These are phyloP conservation scores for Amphiprion ocellaris DNA, from an alignment of 2,113 vertebrate genomes.

Conservation along the genomic window DNA sequence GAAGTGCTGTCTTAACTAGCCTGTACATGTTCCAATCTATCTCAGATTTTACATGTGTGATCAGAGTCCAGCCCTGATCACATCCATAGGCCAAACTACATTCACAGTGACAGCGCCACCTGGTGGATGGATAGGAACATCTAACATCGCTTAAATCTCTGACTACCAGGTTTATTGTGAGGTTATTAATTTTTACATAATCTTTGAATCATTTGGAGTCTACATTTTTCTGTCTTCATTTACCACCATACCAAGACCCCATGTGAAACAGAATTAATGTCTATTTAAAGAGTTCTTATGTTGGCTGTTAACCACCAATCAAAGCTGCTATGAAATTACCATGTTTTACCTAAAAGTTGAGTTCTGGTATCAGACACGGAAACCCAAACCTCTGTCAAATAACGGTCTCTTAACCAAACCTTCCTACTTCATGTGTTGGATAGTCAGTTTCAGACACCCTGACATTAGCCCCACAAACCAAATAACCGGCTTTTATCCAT, in stretches of 20 bases:
- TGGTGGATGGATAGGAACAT: too few species aligned
- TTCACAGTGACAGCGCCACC: too few species aligned
- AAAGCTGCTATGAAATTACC: neutral
- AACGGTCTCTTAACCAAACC: neutral
- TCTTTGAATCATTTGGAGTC: too few species aligned
- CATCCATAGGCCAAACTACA: too few species aligned
- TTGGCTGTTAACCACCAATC: neutral
- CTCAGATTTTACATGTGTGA: too few species aligned
- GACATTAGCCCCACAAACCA: neutral
- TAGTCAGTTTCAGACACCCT: neutral
- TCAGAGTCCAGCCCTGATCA: too few species aligned
- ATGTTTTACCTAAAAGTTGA: neutral
- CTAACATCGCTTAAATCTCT: too few species aligned
- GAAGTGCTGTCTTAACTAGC: too few species aligned
- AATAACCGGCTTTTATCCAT: conserved; percentile 16
- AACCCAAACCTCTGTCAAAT: neutral
- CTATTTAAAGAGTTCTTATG: neutral
- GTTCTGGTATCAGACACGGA: neutral
- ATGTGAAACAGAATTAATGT: neutral
- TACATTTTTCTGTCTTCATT: neutral
- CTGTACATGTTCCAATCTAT: too few species aligned
- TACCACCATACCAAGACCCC: neutral
- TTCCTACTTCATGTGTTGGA: neutral
- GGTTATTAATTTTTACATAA: too few species aligned
- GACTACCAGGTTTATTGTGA: too few species aligned